Conservation (phyloP, 2,888 invertebrate species). For the Stegana nigrithorax region DNA sequence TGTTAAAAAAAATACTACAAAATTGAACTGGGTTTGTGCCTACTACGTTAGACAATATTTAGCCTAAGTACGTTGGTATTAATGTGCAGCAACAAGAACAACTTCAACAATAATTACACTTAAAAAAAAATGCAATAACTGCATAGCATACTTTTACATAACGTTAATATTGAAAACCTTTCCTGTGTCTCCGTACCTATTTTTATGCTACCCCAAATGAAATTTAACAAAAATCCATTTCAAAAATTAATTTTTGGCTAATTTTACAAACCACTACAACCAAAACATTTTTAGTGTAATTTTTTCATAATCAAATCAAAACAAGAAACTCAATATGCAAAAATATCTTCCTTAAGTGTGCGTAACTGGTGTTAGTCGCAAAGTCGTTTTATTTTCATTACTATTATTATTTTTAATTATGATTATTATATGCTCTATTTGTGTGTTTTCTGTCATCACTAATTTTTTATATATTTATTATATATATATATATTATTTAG, state of each 20-base stretch:
- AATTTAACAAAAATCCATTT: constrained; percentile 10
- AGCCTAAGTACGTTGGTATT: no score
- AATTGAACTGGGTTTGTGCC: no score
- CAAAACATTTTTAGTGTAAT: constrained; percentile 22
- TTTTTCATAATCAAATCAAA: constrained; percentile 33
- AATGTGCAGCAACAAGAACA: not conserved
- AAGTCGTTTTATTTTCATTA: constrained; percentile 41
- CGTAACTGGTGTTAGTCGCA: constrained; percentile 67
- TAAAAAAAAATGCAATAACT: not conserved
- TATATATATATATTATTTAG: not conserved
- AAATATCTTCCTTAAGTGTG: constrained; percentile 45
- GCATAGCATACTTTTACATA: constrained; percentile 21
- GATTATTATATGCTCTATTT: constrained; percentile 28
- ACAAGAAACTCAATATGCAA: constrained; percentile 15
- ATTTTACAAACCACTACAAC: not conserved
- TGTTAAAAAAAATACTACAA: no score
- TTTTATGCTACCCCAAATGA: not conserved
- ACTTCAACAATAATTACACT: constrained; percentile 23
- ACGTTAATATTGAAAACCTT: constrained; percentile 50
- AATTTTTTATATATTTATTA: constrained; percentile 37
- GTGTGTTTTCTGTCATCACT: constrained; percentile 62
- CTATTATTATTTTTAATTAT: constrained; percentile 19
- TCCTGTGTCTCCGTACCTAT: constrained; percentile 44
- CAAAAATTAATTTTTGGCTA: no score
- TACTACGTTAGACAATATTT: no score